A percentile compares a stretch with the other conserved stretches of the same genome.
Evolutionary conservation across 2,888 invertebrate genomes (phyloP).

Genomic region (Pseudoips prasinana): DNA sequence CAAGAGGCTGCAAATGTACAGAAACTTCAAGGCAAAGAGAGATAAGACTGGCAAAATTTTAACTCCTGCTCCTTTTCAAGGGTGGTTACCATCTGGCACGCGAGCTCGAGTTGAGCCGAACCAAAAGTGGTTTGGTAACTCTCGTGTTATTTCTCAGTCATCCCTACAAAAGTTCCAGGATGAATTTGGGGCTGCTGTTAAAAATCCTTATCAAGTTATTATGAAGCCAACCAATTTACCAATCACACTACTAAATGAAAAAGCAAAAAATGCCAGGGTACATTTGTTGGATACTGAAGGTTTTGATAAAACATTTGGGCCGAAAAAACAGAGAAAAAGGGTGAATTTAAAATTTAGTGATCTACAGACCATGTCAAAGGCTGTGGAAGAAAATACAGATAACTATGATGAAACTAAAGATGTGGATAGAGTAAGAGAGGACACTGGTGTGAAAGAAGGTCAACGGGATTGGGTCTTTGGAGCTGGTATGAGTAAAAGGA

Average conservation of each 20-base stretch:
- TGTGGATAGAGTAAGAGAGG: conserved; percentile 90
- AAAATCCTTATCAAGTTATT: conserved; percentile 98
- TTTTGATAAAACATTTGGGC: conserved; percentile 97
- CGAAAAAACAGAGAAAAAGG: conserved; percentile 94
- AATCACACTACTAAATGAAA: conserved; percentile 96
- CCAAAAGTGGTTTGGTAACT: conserved; percentile 99
- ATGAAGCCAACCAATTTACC: conserved; percentile 98
- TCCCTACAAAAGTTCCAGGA: conserved; percentile 95
- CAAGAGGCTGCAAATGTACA: conserved; percentile 98
- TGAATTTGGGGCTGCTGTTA: conserved; percentile 96
- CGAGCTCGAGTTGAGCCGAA: conserved; percentile 98
- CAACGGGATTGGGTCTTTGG: conserved; percentile 97
- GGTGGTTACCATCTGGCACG: conserved; percentile 92
- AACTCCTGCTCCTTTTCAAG: conserved; percentile 97
- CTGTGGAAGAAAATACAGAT: conserved; percentile 86
- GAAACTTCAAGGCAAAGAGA: conserved; percentile 97
- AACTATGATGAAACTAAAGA: conserved; percentile 93
- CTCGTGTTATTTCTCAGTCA: conserved; percentile 96
- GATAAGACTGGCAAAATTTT: conserved; percentile 95
- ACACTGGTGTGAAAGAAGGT: conserved; percentile 89
- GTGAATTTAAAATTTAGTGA: conserved; percentile 90
- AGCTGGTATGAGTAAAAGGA: conserved; percentile 97
- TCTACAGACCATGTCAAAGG: conserved; percentile 88
- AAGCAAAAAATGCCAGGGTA: conserved; percentile 93
- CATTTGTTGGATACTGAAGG: conserved; percentile 98